These are phyloP conservation scores for Mylabris phalerata DNA, from an alignment of 1,140 invertebrate species.

Conservation along the genomic window DNA sequence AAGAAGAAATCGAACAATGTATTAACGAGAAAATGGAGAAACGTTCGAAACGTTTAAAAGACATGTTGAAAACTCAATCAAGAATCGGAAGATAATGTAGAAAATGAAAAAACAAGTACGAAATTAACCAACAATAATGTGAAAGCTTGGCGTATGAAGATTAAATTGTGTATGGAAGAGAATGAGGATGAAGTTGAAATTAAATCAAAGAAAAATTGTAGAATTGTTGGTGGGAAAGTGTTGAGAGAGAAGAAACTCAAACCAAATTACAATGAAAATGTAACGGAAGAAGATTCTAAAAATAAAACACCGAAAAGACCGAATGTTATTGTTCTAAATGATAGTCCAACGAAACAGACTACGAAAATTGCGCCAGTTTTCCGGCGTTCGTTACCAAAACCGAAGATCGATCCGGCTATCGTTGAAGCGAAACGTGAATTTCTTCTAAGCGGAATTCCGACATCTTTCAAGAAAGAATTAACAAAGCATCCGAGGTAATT, in stretches of 20 bases:
- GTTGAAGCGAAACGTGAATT: conserved; percentile 54
- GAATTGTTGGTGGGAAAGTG: not conserved
- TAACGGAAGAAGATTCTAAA: not conserved
- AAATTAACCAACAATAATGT: conserved; percentile 4
- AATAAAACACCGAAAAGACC: not conserved
- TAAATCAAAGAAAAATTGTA: too few relatives aligned
- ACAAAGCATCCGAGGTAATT: conserved; percentile 41
- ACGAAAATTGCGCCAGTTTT: conserved; percentile 57
- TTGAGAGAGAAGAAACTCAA: not conserved
- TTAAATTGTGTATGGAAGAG: conserved; percentile 9
- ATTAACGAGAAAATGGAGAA: conserved; percentile 50
- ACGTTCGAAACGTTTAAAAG: conserved; percentile 49
- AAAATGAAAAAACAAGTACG: conserved; percentile 2
- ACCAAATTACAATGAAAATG: not conserved
- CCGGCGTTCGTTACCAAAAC: conserved; percentile 45
- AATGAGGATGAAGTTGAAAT: conserved; percentile 2
- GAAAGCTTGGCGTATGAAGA: conserved; percentile 12
- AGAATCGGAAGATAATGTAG: conserved; percentile 7
- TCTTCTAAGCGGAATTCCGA: conserved; percentile 52
- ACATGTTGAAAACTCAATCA: conserved; percentile 38
- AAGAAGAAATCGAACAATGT: conserved; percentile 45
- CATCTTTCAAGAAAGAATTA: conserved; percentile 47
- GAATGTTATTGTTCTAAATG: too few relatives aligned
- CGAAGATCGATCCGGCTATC: conserved; percentile 44
- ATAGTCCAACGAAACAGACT: conserved; percentile 1